phyloP scores from a whole-genome alignment of 2,113 vertebrate species.

The Leptocoma aspasia region DNA sequence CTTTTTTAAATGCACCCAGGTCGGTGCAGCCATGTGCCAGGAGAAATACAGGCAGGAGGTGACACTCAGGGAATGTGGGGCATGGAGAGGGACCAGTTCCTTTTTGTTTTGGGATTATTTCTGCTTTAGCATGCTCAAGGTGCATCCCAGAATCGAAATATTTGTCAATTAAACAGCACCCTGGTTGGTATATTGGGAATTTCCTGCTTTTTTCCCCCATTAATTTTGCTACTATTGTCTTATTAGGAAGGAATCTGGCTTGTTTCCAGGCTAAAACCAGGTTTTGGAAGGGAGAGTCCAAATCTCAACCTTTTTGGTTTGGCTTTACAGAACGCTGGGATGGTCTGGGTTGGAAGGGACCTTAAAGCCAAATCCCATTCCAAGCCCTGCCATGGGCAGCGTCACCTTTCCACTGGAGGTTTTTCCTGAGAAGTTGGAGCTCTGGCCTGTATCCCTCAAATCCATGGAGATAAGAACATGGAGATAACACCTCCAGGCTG shows the following conservation, averaged over 20 bases:
- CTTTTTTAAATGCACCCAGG: neutral
- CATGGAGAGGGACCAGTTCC: neutral
- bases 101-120: neutral
- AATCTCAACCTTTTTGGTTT: neutral
- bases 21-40: neutral
- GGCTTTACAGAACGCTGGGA: neutral
- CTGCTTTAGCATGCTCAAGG: neutral
- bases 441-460: neutral
- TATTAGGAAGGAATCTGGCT: neutral
- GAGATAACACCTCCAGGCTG: neutral
- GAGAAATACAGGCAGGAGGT: neutral
- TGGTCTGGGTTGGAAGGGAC: neutral
- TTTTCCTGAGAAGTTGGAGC: rapidly evolving
- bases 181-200: rapidly evolving
- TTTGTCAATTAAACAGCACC: neutral
- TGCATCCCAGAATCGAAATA: neutral
- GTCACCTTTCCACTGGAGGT: neutral
- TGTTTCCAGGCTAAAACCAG: neutral
- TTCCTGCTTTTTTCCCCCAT: neutral
- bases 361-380: neutral
- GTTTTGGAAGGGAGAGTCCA: neutral
- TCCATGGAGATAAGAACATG: rapidly evolving
- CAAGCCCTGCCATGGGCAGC: neutral
- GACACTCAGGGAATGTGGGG: rapidly evolving
- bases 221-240: neutral